A percentile compares a stretch with the other conserved stretches of the same genome.
Evolutionary conservation across 2,113 vertebrate species (phyloP).

Genomic region (Hyperopisus bebe): DNA sequence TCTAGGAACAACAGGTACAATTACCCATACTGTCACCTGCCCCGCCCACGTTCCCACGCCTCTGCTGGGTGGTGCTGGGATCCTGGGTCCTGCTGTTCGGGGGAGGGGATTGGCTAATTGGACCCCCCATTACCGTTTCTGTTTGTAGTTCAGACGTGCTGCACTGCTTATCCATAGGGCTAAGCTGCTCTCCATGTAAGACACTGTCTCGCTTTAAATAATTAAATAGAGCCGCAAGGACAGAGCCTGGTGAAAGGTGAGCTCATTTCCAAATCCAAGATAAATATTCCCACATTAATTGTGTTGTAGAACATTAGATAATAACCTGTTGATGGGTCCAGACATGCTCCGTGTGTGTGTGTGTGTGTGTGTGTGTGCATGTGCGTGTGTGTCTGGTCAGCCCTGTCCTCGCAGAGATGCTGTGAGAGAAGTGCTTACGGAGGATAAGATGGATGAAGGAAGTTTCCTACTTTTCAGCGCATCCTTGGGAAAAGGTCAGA

Average conservation of each 20-base stretch:
- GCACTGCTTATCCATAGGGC: background rate
- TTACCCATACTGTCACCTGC: constrained; percentile 50
- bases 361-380: background rate
- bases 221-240: background rate
- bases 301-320: background rate
- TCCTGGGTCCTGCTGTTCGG: background rate
- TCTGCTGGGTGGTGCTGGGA: background rate
- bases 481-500: background rate
- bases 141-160: background rate
- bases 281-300: constrained; percentile 3
- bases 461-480: background rate
- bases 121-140: background rate
- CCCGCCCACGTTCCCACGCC: background rate
- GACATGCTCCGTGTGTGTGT: background rate
- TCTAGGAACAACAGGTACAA: constrained; percentile 55
- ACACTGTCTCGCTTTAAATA: background rate
- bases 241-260: background rate
- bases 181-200: background rate
- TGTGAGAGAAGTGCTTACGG: background rate
- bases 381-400: background rate
- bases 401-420: background rate
- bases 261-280: background rate
- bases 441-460: background rate
- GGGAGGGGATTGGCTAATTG: background rate
- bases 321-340: background rate